A percentile compares a stretch with the other conserved stretches of the same genome.
These are phyloP conservation scores for Papilio protenor DNA, from an alignment of 2,888 invertebrate genomes.

Conservation along the genomic window DNA sequence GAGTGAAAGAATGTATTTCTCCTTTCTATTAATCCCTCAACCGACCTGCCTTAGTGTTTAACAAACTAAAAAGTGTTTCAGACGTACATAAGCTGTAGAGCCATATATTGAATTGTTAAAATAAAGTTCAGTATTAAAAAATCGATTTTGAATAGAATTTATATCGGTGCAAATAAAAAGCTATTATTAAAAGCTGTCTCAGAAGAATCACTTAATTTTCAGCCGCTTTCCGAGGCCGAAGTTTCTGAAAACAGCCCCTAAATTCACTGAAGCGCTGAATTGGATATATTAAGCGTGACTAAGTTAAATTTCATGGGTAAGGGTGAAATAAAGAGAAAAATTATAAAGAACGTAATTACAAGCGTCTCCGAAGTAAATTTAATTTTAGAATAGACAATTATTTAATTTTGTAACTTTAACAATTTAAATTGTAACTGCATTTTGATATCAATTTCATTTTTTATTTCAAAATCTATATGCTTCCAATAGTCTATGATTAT, in stretches of 20 bases:
- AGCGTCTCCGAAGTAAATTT: background rate
- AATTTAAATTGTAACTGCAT: background rate
- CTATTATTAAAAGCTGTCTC: constrained; percentile 15
- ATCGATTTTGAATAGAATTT: background rate
- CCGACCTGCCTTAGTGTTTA: too few species aligned
- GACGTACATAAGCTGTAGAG: too few species aligned
- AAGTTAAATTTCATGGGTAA: constrained; percentile 15
- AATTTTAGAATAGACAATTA: background rate
- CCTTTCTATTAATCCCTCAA: too few species aligned
- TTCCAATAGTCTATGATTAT: background rate
- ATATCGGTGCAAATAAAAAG: background rate
- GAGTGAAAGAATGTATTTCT: too few species aligned
- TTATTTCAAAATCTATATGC: background rate
- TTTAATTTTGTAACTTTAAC: background rate
- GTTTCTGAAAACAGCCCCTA: constrained; percentile 23
- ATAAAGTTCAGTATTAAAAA: background rate
- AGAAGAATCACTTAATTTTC: constrained; percentile 21
- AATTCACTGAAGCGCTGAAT: constrained; percentile 21
- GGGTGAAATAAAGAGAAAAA: constrained; percentile 6
- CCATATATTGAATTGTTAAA: background rate
- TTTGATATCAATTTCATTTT: background rate
- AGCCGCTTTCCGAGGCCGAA: constrained; percentile 1
- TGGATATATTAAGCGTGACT: constrained; percentile 22
- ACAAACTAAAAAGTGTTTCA: too few species aligned
- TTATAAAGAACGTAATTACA: background rate